Evolutionary conservation across 2,113 vertebrate genomes (phyloP), one percentile per base, ranked within the genome.

Genomic region (Entosphenus tridentatus): DNA sequence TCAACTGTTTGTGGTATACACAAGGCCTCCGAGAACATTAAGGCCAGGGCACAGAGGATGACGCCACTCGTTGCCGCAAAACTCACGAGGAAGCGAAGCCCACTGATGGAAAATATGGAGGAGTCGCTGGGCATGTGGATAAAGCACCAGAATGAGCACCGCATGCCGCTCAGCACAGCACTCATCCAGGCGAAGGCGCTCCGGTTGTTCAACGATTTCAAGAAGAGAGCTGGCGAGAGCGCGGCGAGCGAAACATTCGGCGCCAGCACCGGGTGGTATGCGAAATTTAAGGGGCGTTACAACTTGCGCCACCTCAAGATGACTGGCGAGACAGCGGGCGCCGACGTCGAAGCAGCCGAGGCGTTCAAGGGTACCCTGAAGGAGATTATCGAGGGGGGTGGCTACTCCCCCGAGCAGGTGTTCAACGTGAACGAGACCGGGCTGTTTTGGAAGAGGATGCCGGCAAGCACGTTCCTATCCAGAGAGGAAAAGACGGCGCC

Each of bases 391-490:
- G 67, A 71, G 10, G 68, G 69, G 39, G 59, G 55, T 39, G 57
- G 21, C 6, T 71, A 70, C 16, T 11, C 54, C 11, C 68, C 71
- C 57, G 17, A 70, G 69, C 62, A 68, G 54, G 71, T 70, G 7
- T 70, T 71, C 55, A 70, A 70, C 54, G 71, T 57, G 11, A 57
- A 70, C 56, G 68, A 71, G 54, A 71, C 68, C 10, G 56, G 18
- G 12, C 68, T 70, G 12, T 71, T 70, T 55, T 71, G 57, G 68
- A 71, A 71, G 56, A 18, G 71, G 11, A 57, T 71, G 71, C 71
- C 71, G 18, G 10, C 13, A 8, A 17, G 71, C 9, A 71, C 71
- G n/a, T 71, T 70, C 54, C 57, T 71, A 18, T 70, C 68, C 8
- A 69, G 16, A 17, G 68, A 70, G 11, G 56, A 71, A 57, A 70